Base-by-base conservation (phyloP, 2,113 vertebrate genomes). In the Saccopteryx bilineata region DNA sequence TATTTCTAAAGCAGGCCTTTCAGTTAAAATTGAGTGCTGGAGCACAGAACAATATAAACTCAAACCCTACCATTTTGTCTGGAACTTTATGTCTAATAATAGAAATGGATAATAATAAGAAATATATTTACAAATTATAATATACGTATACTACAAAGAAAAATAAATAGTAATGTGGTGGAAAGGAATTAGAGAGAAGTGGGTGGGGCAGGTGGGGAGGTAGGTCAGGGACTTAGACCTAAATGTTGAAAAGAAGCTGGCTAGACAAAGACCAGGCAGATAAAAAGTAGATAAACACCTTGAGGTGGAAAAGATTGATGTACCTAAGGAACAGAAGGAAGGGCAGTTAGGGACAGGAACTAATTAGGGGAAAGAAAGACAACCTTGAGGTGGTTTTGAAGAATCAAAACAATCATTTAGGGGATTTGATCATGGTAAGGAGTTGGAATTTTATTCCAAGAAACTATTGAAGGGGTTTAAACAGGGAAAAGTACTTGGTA, bases 391-490 rank as follows among this genome's bases (percentile, higher is more conserved):
- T 84, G 24, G 31, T 9, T 80, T 95, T 87, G 26, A 52, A 52
- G 39, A 89, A 54, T 39, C 72, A 54, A n/a, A 46, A 14, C 7
- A 48, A 4, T 95, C 54, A 82, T 19, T 21, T 78, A 84, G 21
- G 31, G 1, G 39, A 46, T 74, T 74, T 92, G 76, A 56, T 23
- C 12, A 17, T 78, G 14, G 18, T 86, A 58, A 83, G 48, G 26
- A 87, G 23, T 74, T 95, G 63, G 33, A 58, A 54, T 86, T 94
- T 97, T 66, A 88, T 82, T 96, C 56, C 15, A 87, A 89, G 28
- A 89, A 94, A 86, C 58, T 89, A 19, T 82, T 92, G 18, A 87
- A 82, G 71, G 23, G 10, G 0, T 84, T 93, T 81, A 94, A 80
- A 39, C 12, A 69, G 39, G n/a, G 56, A 85, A 92, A 78, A 88